phyloP scores from a whole-genome alignment of 2,888 invertebrate species.

The Apamea anceps region DNA sequence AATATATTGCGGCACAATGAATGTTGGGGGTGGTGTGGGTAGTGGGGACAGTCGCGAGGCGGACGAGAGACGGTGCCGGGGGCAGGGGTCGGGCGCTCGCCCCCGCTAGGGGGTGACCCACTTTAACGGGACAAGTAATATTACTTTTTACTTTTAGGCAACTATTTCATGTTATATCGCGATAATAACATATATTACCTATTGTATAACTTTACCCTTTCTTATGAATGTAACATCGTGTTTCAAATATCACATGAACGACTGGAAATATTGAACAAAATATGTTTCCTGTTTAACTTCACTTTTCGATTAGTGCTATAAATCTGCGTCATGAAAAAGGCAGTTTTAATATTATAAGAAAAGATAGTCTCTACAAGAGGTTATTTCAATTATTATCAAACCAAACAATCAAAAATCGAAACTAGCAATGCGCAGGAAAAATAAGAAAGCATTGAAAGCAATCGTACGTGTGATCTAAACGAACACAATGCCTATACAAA shows the following conservation, averaged over 20 bases:
- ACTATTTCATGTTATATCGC: conserved; percentile 90
- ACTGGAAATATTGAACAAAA: conserved; percentile 10
- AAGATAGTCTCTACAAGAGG: conserved; percentile 17
- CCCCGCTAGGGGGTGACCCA: conserved; percentile 88
- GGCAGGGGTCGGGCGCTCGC: conserved; percentile 67
- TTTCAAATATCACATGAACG: conserved; percentile 8
- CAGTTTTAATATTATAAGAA: conserved; percentile 13
- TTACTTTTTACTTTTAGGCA: conserved; percentile 91
- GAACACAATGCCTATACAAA: conserved; percentile 78
- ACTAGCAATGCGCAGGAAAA: conserved; percentile 68
- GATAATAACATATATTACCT: conserved; percentile 85
- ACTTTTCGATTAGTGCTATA: conserved; percentile 10
- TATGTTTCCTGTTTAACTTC: conserved; percentile 32
- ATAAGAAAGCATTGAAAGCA: conserved; percentile 78
- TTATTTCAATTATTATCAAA: conserved; percentile 58
- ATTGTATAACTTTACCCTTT: conserved; percentile 75
- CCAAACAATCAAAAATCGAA: conserved; percentile 66
- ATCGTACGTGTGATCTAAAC: conserved; percentile 83
- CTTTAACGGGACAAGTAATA: conserved; percentile 91
- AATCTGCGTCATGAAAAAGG: background rate
- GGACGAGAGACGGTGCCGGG: conserved; percentile 81
- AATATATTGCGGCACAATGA: conserved; percentile 91
- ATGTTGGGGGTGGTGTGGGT: conserved; percentile 87
- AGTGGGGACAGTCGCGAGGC: conserved; percentile 84
- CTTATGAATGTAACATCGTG: conserved; percentile 24